These are phyloP conservation scores for Leucophenga varia DNA, from an alignment of 1,140 invertebrate genomes.

Conservation along the genomic window DNA sequence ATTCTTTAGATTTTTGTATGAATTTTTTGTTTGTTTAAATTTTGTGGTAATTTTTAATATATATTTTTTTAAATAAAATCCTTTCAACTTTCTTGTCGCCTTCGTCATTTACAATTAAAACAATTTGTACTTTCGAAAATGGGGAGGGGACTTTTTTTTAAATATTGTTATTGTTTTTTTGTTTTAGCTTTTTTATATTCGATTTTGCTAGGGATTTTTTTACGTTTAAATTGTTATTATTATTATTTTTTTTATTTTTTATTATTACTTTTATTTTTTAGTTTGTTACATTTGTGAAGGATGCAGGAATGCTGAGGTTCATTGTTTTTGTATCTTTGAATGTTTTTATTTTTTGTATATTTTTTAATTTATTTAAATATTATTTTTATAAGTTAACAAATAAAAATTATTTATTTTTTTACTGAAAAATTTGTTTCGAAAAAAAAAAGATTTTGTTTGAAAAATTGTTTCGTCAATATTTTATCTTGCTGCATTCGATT, in stretches of 20 bases:
- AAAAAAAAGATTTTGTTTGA: background rate
- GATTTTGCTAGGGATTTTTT: constrained; percentile 48
- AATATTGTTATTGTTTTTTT: constrained; percentile 19
- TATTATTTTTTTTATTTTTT: constrained; percentile 18
- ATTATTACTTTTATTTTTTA: constrained; percentile 19
- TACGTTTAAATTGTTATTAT: constrained; percentile 26
- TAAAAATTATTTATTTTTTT: constrained; percentile 34
- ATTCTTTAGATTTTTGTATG: constrained; percentile 16
- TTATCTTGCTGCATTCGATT: constrained; percentile 14
- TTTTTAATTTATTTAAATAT: constrained; percentile 31
- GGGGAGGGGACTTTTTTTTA: constrained; percentile 51
- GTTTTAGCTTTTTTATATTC: constrained; percentile 22
- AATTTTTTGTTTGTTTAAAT: constrained; percentile 18
- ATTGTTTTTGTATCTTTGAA: constrained; percentile 55
- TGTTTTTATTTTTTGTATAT: constrained; percentile 51
- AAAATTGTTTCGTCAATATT: background rate
- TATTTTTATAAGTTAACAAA: constrained; percentile 31
- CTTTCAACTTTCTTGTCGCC: constrained; percentile 22
- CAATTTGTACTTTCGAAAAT: constrained; percentile 57
- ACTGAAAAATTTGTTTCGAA: background rate
- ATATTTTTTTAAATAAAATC: constrained; percentile 34
- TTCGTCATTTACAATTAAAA: constrained; percentile 44
- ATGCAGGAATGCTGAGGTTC: constrained; percentile 56
- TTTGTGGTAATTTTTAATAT: constrained; percentile 5
- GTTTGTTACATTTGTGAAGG: constrained; percentile 52